Evolutionary conservation across 2,888 invertebrate genomes (phyloP), one percentile per base, ranked within the genome.

Genomic region (Gnatocerus cornutus): DNA sequence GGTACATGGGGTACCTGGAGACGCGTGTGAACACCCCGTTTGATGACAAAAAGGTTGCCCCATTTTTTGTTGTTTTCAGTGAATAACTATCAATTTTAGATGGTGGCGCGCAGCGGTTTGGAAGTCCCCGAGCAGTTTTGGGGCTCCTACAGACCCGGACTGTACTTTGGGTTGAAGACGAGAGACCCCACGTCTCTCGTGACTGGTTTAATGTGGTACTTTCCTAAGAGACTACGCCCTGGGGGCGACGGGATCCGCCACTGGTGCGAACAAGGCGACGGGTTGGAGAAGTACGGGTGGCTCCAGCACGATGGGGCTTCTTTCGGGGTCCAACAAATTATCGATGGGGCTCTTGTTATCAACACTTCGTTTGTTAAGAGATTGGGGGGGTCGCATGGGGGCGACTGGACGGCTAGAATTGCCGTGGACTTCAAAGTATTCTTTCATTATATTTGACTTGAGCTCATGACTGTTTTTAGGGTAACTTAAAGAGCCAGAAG

Each of bases 141-240:
- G 99, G 99, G 99, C 6, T 91, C 94, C 0, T 99, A 98, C 83
- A 85, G 97, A 16, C 92, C 97, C 0, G 93, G 95, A 0, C 89
- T 91, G 1, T 98, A 98, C 84, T 92, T 98, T 83, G 98, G 97
- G 0, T 85, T 99, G 82, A 96, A 97, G 85, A 96, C 95, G 0
- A 87, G 98, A 61, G 95, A 95, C 82, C 94, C 96, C 0, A 87
- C 91, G 62, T 97, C 98, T 0, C 89, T 97, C 0, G 92, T 97
- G 0, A 92, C 96, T 79, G 99, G 99, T 0, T 86, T 98, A 14
- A 98, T 99, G 97, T 99, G 98, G 99, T 96, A 98, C 82, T 91
- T 93, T 72, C 93, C 94, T 0, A 88, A 88, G 1, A 86, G 89
- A 74, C 80, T 92, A 21, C 86, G 88, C 0, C 88, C 90, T 0